Evolutionary conservation across 1,140 invertebrate genomes (phyloP), one percentile per base, ranked within the genome.

Genomic region (Hyles vespertilio): DNA sequence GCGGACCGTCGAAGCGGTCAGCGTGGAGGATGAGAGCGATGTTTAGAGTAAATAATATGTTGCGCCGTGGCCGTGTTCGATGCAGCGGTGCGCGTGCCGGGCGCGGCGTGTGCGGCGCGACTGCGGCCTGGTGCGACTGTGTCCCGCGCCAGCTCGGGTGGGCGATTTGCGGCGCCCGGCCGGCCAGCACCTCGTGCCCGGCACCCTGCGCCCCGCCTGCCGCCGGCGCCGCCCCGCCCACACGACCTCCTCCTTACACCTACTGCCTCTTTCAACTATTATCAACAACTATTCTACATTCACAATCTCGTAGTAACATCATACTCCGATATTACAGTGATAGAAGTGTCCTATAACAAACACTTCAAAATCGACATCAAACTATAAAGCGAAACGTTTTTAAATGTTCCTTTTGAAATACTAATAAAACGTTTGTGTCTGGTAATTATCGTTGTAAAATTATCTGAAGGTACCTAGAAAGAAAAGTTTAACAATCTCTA

Each of bases 191-290:
- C 78, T 76, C 74, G 75, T 56, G 52, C 40, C 52, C 63, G 59
- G 86, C 80, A 85, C 82, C 82, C 79, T 81, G 76, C 77, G 82
- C 85, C 83, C 83, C 84, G 78, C 76, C 81, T 66, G 74, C 53
- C 83, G 83, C 77, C 76, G 80, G 65, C 72, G 51, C 61, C 64
- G 78, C 69, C 69, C 77, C 79, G 81, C 81, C 82, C 73, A 81
- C 76, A 67, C 67, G 56, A 64, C 64, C 73, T 72, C 74, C 74
- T 67, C 73, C 62, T 65, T 33, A 74, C 80, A 79, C 81, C 80
- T 72, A 81, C 72, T 65, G 58, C 66, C 53, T 34, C 48, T 59
- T 49, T 48, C 51, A 34, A n/a, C 45, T 48, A 44, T 43, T 45
- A 32, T 10, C 3, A 50, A 36, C 46, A 43, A 49, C 36, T 43